phyloP scores from a whole-genome alignment of 2,888 invertebrate genomes.

The Caenorhabditis sinica region DNA sequence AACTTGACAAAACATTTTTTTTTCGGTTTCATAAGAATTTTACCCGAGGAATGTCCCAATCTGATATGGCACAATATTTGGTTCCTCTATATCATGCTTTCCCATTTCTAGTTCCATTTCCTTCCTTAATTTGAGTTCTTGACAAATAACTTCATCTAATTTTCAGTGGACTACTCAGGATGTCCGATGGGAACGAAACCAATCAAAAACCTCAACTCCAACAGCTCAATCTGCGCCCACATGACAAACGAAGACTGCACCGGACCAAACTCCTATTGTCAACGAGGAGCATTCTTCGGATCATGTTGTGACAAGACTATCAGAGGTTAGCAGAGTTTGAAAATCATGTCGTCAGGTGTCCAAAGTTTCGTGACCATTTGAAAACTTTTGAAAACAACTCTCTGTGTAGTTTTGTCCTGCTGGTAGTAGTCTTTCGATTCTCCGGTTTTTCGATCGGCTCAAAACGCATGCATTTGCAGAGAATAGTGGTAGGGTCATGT shows the following conservation, averaged over 20 bases:
- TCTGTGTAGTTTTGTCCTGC: slow-evolving; percentile 18
- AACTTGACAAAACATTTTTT: too few relatives aligned
- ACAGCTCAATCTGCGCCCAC: slow-evolving; percentile 6
- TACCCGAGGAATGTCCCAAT: too few relatives aligned
- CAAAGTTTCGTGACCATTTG: slow-evolving; percentile 4
- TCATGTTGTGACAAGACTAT: slow-evolving; percentile 43
- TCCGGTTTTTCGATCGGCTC: slow-evolving; percentile 1
- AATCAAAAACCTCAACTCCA: slow-evolving; percentile 22
- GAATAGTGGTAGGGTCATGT: slow-evolving; percentile 3
- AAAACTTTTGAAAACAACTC: slow-evolving; percentile 2
- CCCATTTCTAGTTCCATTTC: too few relatives aligned
- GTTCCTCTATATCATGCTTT: too few relatives aligned
- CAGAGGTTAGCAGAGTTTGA: slow-evolving; percentile 39
- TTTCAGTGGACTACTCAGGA: slow-evolving; percentile 54
- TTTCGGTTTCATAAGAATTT: too few relatives aligned
- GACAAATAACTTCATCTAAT: neutral
- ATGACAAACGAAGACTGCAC: slow-evolving; percentile 19
- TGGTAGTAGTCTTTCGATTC: slow-evolving; percentile 17
- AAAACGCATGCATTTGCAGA: slow-evolving; percentile 21
- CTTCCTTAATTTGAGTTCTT: neutral
- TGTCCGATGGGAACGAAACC: slow-evolving; percentile 29
- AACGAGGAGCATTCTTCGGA: slow-evolving; percentile 41
- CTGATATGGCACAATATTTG: too few relatives aligned
- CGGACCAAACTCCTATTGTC: slow-evolving; percentile 36
- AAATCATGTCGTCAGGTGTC: slow-evolving; percentile 3